Base-by-base conservation (phyloP, 2,797 vertebrate species). In the Halcyon badia region DNA sequence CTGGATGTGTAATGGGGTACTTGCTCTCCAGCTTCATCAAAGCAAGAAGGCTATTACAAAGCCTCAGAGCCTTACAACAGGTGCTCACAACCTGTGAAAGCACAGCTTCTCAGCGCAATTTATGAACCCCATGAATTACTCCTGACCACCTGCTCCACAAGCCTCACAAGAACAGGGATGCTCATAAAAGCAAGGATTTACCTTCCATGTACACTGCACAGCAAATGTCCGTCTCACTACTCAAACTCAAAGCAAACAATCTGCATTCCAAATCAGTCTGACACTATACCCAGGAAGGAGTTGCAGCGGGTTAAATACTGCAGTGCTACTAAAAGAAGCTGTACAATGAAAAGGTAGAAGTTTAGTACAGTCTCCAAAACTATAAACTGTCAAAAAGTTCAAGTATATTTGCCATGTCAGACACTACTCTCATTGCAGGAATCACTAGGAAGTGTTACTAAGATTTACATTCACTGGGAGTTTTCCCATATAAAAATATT, bases 1-100 rank as follows among this genome's bases (percentile, higher is more conserved):
- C 44, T 72, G 48, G 20, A 72, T 41, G 19, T n/a, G 33, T 52
- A 75, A 58, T 4, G 22, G 10, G 4, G 11, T 24, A 79, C 61
- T 5, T 1, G 0, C 15, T 26, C 54, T 82, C 25, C 31, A 71
- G 39, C 14, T 15, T 41, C 10, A 83, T 24, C 0, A 0, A 83
- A 79, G 35, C 20, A 81, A 41, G 15, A 41, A 51, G 25, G 39
- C 48, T 86, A 3, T 51, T 44, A 79, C 44, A 13, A 70, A 57
- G 6, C 10, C 28, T 57, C 21, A 46, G 22, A 69, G 25, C 5
- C 22, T 80, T 83, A 66, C 10, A 88, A 19, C 33, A 61, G 6
- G 41, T 70, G 9, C 24, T 86, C 46, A 66, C 24, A 30, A 10
- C 4, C 39, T 51, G 11, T 6, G 69, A 41, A 0, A 71, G 12